Percentiles rank a stretch among this genome's conserved stretches.
Evolutionary conservation across 2,888 invertebrate genomes (phyloP).

Genomic region (Lasioglossum leucozonium): DNA sequence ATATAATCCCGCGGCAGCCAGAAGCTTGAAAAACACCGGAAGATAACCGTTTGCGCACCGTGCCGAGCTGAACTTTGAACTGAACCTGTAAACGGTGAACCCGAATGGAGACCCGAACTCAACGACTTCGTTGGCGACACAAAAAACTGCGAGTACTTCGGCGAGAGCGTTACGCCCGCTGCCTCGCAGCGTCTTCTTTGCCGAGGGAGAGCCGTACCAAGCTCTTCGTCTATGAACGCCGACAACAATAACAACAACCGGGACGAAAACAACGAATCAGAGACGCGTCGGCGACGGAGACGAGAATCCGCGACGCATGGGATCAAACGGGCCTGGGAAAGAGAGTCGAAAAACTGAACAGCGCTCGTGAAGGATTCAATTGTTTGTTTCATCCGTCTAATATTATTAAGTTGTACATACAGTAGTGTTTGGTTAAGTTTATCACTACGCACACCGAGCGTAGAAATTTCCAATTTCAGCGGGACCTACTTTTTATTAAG

Average conservation of each 20-base stretch:
- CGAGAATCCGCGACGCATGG: neutral
- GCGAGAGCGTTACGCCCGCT: constrained; percentile 7
- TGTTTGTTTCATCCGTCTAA: neutral
- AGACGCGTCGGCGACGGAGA: constrained; percentile 28
- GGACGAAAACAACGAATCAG: constrained; percentile 11
- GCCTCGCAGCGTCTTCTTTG: constrained; percentile 8
- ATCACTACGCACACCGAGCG: too few relatives aligned
- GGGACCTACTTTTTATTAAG: too few relatives aligned
- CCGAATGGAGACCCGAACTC: neutral
- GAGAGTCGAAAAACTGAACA: neutral
- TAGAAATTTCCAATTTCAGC: too few relatives aligned
- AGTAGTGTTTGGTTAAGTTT: too few relatives aligned
- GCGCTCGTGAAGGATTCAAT: neutral
- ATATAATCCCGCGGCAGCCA: neutral
- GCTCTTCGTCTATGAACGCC: constrained; percentile 9
- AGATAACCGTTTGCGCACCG: neutral
- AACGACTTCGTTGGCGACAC: neutral
- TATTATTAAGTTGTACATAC: neutral
- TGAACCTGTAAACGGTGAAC: neutral
- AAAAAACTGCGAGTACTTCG: neutral
- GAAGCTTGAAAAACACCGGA: constrained; percentile 1
- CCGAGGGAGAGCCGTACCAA: neutral
- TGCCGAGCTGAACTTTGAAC: neutral
- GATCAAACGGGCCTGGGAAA: neutral
- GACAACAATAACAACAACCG: neutral